These are phyloP conservation scores for Rhagonycha lutea DNA, from an alignment of 2,888 invertebrate species.

Conservation along the genomic window DNA sequence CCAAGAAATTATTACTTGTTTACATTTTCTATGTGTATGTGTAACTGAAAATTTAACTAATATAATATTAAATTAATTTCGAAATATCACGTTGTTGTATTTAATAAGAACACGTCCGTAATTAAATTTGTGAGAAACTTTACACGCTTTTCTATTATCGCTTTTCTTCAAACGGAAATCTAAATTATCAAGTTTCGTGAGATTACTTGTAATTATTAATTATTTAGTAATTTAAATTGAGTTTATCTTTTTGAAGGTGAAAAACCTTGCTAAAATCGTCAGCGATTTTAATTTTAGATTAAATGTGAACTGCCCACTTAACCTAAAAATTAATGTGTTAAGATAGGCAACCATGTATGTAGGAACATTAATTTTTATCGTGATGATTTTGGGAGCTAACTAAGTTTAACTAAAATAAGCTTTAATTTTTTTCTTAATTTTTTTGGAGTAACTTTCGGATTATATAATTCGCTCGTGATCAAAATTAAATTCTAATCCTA, in stretches of 20 bases:
- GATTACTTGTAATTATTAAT: neutral
- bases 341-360: neutral
- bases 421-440: neutral
- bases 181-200: neutral
- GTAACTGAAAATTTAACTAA: neutral
- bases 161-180: conserved; percentile 1
- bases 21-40: conserved; percentile 1
- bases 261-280: neutral
- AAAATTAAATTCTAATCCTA: neutral
- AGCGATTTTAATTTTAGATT: neutral
- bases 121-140: conserved; percentile 8
- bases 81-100: conserved; percentile 14
- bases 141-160: neutral
- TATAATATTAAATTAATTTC: conserved; percentile 15
- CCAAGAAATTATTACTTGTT: conserved; percentile 12
- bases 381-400: neutral
- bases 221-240: neutral
- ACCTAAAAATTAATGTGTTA: neutral
- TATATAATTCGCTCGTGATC: neutral
- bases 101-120: neutral
- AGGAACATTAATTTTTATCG: neutral
- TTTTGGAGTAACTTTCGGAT: neutral
- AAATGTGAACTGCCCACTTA: neutral
- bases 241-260: neutral
- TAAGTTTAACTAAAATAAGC: neutral